Conservation (phyloP, 1,140 invertebrate species). For the Pachyrhynchus sulphureomaculatus region DNA sequence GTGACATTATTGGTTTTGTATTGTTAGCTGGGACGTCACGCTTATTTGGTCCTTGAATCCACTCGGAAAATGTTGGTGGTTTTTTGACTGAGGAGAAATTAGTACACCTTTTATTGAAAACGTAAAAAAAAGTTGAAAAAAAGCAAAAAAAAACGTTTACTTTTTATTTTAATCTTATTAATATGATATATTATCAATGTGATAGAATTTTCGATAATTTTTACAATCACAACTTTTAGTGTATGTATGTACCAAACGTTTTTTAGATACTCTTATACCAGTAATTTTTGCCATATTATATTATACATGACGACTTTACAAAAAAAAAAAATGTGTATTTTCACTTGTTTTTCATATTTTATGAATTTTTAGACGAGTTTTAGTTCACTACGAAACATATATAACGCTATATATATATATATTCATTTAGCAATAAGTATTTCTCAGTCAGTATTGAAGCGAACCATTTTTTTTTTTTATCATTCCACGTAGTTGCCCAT, state of each 20-base stretch:
- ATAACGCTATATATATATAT: conserved; percentile 1
- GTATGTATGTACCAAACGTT: conserved; percentile 49
- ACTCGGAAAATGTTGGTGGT: no score
- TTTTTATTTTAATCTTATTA: conserved; percentile 35
- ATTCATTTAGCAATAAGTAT: conserved; percentile 35
- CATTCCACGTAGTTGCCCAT: conserved; percentile 13
- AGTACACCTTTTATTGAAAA: conserved; percentile 3
- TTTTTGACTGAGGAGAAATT: conserved; percentile 10
- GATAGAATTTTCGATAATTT: conserved; percentile 55
- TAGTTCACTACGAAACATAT: conserved; percentile 12
- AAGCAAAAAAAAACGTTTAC: conserved; percentile 20
- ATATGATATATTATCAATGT: conserved; percentile 52
- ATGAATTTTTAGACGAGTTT: conserved; percentile 16
- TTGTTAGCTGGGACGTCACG: no score
- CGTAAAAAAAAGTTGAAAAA: conserved; percentile 13
- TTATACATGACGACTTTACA: conserved; percentile 40
- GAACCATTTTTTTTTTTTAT: conserved; percentile 19
- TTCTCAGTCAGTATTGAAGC: conserved; percentile 31
- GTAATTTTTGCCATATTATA: conserved; percentile 50
- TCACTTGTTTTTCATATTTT: conserved; percentile 18
- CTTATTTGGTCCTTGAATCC: no score
- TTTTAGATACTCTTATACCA: conserved; percentile 53
- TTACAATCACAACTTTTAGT: conserved; percentile 53
- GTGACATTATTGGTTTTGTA: no score
- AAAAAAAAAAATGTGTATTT: conserved; percentile 15